Evolutionary conservation across 2,113 vertebrate genomes (phyloP).

Genomic region (Heterotilapia buettikoferi): DNA sequence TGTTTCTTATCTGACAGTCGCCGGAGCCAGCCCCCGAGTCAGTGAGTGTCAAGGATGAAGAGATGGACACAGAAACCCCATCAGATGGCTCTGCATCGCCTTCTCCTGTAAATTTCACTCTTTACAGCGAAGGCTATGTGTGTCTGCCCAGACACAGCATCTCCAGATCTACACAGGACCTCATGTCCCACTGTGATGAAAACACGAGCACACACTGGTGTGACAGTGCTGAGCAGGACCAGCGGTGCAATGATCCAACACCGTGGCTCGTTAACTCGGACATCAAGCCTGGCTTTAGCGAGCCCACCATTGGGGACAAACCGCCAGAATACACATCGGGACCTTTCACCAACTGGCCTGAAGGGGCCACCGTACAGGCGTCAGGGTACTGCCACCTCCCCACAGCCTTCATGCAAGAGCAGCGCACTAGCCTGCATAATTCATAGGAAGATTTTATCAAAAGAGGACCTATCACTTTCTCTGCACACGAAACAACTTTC

Average conservation of each 20-base stretch:
- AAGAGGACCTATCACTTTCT: neutral
- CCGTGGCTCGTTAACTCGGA: neutral
- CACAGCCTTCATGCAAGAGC: neutral
- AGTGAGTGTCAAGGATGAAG: neutral
- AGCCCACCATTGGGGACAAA: neutral
- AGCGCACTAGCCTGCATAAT: neutral
- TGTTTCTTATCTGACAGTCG: neutral
- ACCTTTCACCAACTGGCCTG: constrained; percentile 11
- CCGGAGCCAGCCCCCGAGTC: neutral
- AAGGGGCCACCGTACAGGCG: neutral
- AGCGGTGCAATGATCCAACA: neutral
- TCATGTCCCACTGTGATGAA: neutral
- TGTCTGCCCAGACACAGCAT: constrained; percentile 10
- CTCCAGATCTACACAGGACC: constrained; percentile 37
- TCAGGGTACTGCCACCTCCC: constrained; percentile 55
- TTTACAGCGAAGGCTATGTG: constrained; percentile 10
- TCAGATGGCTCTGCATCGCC: neutral
- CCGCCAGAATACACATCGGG: neutral
- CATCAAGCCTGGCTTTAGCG: neutral
- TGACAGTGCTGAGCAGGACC: neutral
- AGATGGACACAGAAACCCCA: neutral
- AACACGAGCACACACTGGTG: neutral
- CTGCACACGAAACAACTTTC: neutral
- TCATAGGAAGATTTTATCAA: neutral
- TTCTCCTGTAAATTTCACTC: neutral